Conservation (phyloP, 2,797 vertebrate species). For the Thunnus albacares region DNA sequence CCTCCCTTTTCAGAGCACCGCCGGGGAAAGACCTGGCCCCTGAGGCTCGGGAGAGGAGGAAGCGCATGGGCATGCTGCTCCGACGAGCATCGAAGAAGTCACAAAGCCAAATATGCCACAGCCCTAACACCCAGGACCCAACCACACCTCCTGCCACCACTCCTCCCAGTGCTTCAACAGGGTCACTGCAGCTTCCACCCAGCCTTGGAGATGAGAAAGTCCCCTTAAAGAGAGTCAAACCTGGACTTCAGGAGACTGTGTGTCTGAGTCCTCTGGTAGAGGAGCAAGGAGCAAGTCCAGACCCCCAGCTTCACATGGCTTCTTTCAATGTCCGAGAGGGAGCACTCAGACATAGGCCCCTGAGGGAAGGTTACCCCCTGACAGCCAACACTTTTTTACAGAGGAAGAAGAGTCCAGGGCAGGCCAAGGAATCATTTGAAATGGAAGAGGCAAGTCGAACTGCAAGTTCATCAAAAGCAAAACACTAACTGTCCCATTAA, state of each 20-base stretch:
- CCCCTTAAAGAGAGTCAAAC: conserved; percentile 41
- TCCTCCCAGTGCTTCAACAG: conserved; percentile 3
- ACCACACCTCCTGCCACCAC: neutral
- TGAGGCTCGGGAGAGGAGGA: conserved; percentile 65
- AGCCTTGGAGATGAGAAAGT: conserved; percentile 40
- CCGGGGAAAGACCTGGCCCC: conserved; percentile 43
- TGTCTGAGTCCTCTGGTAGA: conserved; percentile 63
- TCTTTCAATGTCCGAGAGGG: conserved; percentile 25
- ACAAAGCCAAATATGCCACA: conserved; percentile 35
- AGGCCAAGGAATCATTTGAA: conserved; percentile 86
- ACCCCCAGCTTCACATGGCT: neutral
- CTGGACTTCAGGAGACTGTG: conserved; percentile 23
- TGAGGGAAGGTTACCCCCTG: conserved; percentile 50
- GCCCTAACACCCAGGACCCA: neutral
- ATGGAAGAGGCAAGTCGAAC: conserved; percentile 86
- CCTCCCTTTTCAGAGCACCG: neutral
- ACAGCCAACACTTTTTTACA: conserved; percentile 34
- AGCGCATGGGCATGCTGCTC: conserved; percentile 79
- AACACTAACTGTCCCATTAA: neutral
- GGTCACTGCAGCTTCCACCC: neutral
- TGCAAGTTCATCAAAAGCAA: neutral
- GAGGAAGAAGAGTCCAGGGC: conserved; percentile 58
- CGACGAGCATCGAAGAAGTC: conserved; percentile 82
- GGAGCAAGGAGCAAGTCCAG: conserved; percentile 47
- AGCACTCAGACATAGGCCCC: conserved; percentile 1